A percentile compares a stretch with the other conserved stretches of the same genome.
These are phyloP conservation scores for Turritopsis rubra DNA, from an alignment of 30 jellyfish, hydroid and myxozoan species.

Conservation along the genomic window DNA sequence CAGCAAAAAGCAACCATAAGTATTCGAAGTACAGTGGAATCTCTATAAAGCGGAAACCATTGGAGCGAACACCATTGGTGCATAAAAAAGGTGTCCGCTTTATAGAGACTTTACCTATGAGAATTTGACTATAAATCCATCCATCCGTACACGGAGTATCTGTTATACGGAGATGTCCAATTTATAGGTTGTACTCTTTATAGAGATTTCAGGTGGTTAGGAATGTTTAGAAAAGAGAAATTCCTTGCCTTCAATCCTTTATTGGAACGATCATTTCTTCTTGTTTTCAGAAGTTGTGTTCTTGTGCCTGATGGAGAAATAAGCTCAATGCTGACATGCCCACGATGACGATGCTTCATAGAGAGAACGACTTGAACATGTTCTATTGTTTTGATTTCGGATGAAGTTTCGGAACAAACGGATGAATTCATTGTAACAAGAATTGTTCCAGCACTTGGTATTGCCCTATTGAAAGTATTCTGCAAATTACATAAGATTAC, in stretches of 20 bases:
- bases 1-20: background rate
- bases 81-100: too few species aligned
- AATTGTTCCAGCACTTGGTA: conserved; percentile 77
- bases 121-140: too few species aligned
- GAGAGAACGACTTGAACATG: conserved; percentile 94
- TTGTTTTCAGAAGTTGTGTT: conserved; percentile 83
- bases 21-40: too few species aligned
- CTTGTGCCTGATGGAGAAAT: conserved; percentile 98
- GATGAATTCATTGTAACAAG: conserved; percentile 61
- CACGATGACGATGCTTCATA: conserved; percentile 89
- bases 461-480: too few species aligned
- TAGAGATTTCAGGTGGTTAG: background rate
- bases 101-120: too few species aligned
- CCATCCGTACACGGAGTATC: too few species aligned
- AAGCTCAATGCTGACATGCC: conserved; percentile 79
- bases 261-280: conserved; percentile 86
- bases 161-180: too few species aligned
- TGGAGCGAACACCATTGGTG: too few species aligned
- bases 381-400: conserved; percentile 70
- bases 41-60: too few species aligned
- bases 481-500: too few species aligned
- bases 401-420: conserved; percentile 64
- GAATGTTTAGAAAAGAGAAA: background rate
- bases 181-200: too few species aligned
- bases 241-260: conserved; percentile 83